Evolutionary conservation across 2,888 invertebrate species (phyloP), one percentile per base, ranked within the genome.

Genomic region (Sepiola atlantica): DNA sequence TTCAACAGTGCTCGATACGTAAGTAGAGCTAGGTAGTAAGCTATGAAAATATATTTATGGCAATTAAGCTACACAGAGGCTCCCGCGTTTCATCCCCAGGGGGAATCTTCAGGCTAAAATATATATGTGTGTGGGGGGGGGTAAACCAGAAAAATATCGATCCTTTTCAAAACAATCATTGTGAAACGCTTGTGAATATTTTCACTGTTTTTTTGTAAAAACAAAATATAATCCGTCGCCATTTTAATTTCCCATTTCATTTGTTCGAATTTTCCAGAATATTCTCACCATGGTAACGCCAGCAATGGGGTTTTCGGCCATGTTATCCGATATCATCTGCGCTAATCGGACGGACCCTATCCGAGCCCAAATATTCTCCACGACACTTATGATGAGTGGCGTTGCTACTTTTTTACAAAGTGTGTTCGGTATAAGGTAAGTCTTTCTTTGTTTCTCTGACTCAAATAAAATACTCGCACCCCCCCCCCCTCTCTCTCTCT

Each of bases 331-430:
- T 95, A 94, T 95, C 28, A 94, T 96, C 21, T 96, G 96, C 94
- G 96, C 95, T 0, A 95, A 95, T 24, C 94, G 94, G 54, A 95
- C 95, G 93, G 95, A 96, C 94, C 95, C 95, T 28, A 94, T 96
- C 90, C 94, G 96, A 93, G 95, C 96, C 95, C 95, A 95, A 90
- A 94, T 96, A 2, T 96, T 96, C 94, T 95, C 96, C 92, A 96
- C 96, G 0, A 96, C 96, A 4, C 94, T 96, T n/a, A 96, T 96
- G 94, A 96, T 96, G 96, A 94, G 95, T n/a, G 96, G 96, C 45
- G 16, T 96, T 2, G 95, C 96, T 35, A 96, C 96, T 21, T 94
- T 96, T 21, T 35, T 95, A 0, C 96, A 96, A 94, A 95, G 96
- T 14, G 55, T 95, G 0, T 45, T 96, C 24, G 96, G 96, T 21